Conservation (phyloP, 2,113 vertebrate genomes). For the Pedetes capensis region DNA sequence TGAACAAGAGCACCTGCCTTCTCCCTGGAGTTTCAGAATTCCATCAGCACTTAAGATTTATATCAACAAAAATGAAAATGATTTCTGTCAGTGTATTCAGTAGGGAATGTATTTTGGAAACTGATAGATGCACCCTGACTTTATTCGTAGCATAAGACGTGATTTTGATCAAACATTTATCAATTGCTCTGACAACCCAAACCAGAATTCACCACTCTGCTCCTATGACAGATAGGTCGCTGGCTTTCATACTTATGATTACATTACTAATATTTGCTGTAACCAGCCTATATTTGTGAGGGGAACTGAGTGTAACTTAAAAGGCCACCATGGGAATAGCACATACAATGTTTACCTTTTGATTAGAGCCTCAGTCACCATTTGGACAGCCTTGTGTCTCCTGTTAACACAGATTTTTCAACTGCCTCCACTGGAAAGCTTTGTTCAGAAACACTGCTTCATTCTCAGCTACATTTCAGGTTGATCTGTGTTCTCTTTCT, state of each 20-base stretch:
- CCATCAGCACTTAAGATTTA: conserved; percentile 21
- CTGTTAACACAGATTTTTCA: background rate
- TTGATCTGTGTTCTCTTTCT: background rate
- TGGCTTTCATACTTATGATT: background rate
- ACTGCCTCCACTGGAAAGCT: background rate
- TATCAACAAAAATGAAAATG: background rate
- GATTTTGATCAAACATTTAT: conserved; percentile 37
- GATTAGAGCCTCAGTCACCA: background rate
- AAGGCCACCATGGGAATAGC: background rate
- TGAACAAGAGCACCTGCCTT: background rate
- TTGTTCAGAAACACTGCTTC: background rate
- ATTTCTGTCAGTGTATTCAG: conserved; percentile 21
- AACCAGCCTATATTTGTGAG: background rate
- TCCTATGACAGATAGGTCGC: background rate
- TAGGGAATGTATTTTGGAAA: conserved; percentile 31
- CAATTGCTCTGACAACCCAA: background rate
- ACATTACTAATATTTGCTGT: background rate
- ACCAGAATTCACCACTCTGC: background rate
- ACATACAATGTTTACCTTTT: background rate
- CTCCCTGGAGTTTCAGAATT: background rate
- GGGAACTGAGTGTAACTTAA: background rate
- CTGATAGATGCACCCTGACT: conserved; percentile 3
- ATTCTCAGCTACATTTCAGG: background rate
- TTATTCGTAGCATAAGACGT: background rate
- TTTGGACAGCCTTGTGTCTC: background rate